Evolutionary conservation across 2,113 vertebrate species (phyloP).

Genomic region (Collichthys lucidus): DNA sequence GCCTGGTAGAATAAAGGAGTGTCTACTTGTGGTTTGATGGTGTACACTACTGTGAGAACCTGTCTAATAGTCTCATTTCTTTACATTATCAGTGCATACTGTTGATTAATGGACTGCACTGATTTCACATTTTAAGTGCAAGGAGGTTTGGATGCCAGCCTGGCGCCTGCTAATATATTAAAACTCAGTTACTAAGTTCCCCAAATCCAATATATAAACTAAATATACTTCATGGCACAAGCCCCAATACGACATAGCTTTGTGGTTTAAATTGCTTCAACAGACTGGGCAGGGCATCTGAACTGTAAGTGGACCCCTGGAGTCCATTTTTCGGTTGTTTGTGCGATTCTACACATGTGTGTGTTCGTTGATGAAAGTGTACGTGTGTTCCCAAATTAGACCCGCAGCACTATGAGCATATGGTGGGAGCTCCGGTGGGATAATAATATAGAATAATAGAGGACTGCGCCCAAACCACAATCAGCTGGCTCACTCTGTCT

Average conservation of each 20-base stretch:
- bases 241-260: conserved; percentile 29
- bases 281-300: conserved; percentile 67
- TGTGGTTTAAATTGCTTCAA: conserved; percentile 65
- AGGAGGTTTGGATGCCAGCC: conserved; percentile 13
- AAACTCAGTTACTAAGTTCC: conserved; percentile 28
- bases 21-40: conserved; percentile 62
- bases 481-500: conserved; percentile 58
- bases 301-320: conserved; percentile 11
- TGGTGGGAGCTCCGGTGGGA: conserved; percentile 42
- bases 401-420: conserved; percentile 49
- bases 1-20: conserved; percentile 62
- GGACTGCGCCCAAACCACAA: conserved; percentile 63
- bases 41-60: conserved; percentile 35
- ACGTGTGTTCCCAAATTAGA: conserved; percentile 48
- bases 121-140: conserved; percentile 37
- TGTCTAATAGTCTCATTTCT: conserved; percentile 22
- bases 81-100: conserved; percentile 5
- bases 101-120: conserved; percentile 11
- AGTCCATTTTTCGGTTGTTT: conserved; percentile 30
- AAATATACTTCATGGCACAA: conserved; percentile 50
- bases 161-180: conserved; percentile 50
- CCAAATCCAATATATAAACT: conserved; percentile 55
- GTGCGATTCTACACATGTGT: not conserved
- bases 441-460: conserved; percentile 50
- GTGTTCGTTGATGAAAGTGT: conserved; percentile 35